Evolutionary conservation across 2,113 vertebrate species (phyloP), one percentile per base, ranked within the genome.

Genomic region (Pachyramphus minor): DNA sequence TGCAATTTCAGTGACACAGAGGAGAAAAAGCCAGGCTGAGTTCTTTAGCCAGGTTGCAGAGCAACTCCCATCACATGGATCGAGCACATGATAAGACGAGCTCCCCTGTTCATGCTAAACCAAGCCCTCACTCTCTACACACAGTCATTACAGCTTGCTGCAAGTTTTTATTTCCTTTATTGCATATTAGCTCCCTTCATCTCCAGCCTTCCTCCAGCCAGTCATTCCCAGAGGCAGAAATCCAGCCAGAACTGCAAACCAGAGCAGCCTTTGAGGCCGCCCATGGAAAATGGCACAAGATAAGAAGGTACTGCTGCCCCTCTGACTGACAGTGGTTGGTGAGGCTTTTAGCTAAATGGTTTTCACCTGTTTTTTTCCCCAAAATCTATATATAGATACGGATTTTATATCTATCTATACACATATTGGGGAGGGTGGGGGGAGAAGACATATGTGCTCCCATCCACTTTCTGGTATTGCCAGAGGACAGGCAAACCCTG

Each of bases 71-170:
- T 4, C 11, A 10, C 2, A 2, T 3, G 53, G 24, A 60, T 12
- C 0, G 0, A 55, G 56, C 33, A 33, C 6, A 5, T 3, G 17
- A 45, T 24, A 42, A 72, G 39, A 53, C 0, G 0, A n/a, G 28
- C 30, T 39, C 23, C 27, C 23, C 6, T 0, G 7, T 5, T 25
- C 30, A 7, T 14, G 25, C 55, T 63, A 0, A 0, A 13, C 33
- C 30, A 37, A 41, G 35, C 22, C 24, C 21, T 39, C 37, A 14
- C 3, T 44, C 24, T 39, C 53, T 42, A 63, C 50, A 27, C 33
- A 42, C 8, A 11, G 47, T 18, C 60, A 41, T 6, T 79, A 37
- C 53, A 82, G 21, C 30, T 47, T 31, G 13, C 35, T 62, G 41
- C 41, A 81, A 9, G 10, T 80, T 73, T 73, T 0, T 22, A 41